Base-by-base conservation (phyloP, 2,888 invertebrate genomes). In the Acleris cristana region DNA sequence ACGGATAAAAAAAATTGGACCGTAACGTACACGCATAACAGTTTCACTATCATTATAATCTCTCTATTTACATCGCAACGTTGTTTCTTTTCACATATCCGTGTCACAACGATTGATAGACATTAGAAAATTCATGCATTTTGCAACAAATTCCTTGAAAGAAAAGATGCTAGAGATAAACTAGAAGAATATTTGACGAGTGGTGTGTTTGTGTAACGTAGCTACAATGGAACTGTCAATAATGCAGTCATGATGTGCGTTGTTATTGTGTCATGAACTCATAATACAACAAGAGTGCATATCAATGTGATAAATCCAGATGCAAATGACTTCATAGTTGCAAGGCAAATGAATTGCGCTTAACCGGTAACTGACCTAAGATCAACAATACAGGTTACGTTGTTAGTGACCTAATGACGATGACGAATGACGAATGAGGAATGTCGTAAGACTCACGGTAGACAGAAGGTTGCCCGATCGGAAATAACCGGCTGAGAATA, bases 41-140 rank as follows among this genome's bases (percentile, higher is more conserved):
- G 49, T 61, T 60, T 55, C 40, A 60, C 51, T 61, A 56, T 63
- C 63, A 55, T 49, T 2, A 48, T 58, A 58, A 58, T 58, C 2
- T 48, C 10, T 10, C 19, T 53, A 56, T 52, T 66, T 51, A 21
- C 44, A 61, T 56, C 60, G 48, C 58, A 30, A 26, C 52, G 3
- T 19, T 45, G 34, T 59, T 65, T 21, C 30, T 53, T 26, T 30
- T 57, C 61, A 61, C 61, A 51, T 66, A 56, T 30, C 51, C 44
- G 54, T 16, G 34, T 54, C 64, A 10, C 26, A 51, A 34, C 23
- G 52, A 59, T 52, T 61, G 65, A 66, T 26, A n/a, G 61, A 45
- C 65, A 7, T 26, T 26, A 52, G 30, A 66, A 58, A 30, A 49
- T 5, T 16, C 60, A 26, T 48, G 54, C 44, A 58, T 52, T 51